Conservation (phyloP, 2,797 vertebrate species). For the Sciaenops ocellatus region DNA sequence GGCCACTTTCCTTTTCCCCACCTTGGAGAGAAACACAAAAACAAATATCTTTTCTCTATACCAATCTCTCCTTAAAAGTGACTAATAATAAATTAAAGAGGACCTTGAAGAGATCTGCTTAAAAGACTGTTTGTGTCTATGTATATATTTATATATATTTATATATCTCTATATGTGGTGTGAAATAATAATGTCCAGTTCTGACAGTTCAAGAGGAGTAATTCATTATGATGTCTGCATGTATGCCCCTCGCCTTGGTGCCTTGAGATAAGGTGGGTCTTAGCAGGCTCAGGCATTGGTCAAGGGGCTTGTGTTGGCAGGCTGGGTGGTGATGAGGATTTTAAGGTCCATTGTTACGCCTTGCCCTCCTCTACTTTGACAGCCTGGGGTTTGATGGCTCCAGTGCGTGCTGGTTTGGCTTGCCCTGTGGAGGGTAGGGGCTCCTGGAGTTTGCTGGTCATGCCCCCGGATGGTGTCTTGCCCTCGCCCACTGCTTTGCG, state of each 20-base stretch:
- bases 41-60: slow-evolving; percentile 63
- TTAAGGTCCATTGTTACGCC: slow-evolving; percentile 87
- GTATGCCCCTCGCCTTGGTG: slow-evolving; percentile 57
- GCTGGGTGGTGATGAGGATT: slow-evolving; percentile 69
- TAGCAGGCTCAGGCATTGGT: slow-evolving; percentile 58
- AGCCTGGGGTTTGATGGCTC: slow-evolving; percentile 94
- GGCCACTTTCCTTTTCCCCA: slow-evolving; percentile 59
- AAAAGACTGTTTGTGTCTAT: slow-evolving; percentile 85
- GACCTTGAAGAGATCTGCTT: slow-evolving; percentile 85
- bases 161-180: slow-evolving; percentile 84
- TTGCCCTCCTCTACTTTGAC: slow-evolving; percentile 95
- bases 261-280: slow-evolving; percentile 51
- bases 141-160: slow-evolving; percentile 85
- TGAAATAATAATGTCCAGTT: slow-evolving; percentile 82
- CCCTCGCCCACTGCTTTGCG: slow-evolving; percentile 85
- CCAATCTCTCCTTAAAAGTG: slow-evolving; percentile 82
- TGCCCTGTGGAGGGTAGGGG: slow-evolving; percentile 81
- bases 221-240: slow-evolving; percentile 66
- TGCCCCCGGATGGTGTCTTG: slow-evolving; percentile 82
- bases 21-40: slow-evolving; percentile 52
- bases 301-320: slow-evolving; percentile 61
- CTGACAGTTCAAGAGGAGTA: slow-evolving; percentile 72
- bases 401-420: slow-evolving; percentile 91
- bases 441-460: slow-evolving; percentile 91
- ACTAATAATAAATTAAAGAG: slow-evolving; percentile 89